Evolutionary conservation across 1,140 invertebrate genomes (phyloP).

Genomic region (Ips typographus): DNA sequence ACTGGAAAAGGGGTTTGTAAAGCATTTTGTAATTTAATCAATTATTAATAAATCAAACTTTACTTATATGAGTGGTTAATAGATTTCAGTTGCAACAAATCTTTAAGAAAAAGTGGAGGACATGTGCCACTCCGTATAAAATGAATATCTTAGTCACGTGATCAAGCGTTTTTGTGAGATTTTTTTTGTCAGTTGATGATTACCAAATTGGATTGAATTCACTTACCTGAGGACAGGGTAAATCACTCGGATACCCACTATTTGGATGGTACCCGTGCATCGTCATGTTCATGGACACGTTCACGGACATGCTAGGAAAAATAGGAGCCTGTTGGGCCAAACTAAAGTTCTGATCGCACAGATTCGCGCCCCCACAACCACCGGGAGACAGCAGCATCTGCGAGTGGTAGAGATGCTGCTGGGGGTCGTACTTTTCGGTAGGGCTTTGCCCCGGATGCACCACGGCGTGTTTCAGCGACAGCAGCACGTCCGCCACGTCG

Average conservation of each 20-base stretch:
- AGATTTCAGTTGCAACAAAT: neutral
- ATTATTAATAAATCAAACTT: too few relatives aligned
- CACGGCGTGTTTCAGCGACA: slow-evolving; percentile 84
- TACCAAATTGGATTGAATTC: neutral
- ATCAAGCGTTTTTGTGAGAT: neutral
- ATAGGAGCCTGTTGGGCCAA: slow-evolving; percentile 57
- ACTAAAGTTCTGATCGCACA: slow-evolving; percentile 48
- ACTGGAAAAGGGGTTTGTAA: too few relatives aligned
- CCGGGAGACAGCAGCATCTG: slow-evolving; percentile 47
- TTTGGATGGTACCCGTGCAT: slow-evolving; percentile 79
- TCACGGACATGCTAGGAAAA: slow-evolving; percentile 91
- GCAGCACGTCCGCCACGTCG: slow-evolving; percentile 78
- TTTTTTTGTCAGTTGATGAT: too few relatives aligned
- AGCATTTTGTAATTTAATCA: too few relatives aligned
- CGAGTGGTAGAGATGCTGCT: slow-evolving; percentile 45
- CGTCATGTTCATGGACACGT: slow-evolving; percentile 97
- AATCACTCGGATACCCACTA: slow-evolving; percentile 56
- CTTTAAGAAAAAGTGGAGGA: neutral
- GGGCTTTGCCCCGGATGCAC: slow-evolving; percentile 68
- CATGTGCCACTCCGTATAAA: too few relatives aligned
- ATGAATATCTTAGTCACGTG: neutral
- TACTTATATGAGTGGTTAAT: too few relatives aligned
- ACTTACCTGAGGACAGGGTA: slow-evolving; percentile 64
- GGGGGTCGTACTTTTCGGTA: slow-evolving; percentile 42
- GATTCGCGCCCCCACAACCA: slow-evolving; percentile 37